Evolutionary conservation across 2,888 invertebrate genomes (phyloP).

Genomic region (Andrena trimmerana): DNA sequence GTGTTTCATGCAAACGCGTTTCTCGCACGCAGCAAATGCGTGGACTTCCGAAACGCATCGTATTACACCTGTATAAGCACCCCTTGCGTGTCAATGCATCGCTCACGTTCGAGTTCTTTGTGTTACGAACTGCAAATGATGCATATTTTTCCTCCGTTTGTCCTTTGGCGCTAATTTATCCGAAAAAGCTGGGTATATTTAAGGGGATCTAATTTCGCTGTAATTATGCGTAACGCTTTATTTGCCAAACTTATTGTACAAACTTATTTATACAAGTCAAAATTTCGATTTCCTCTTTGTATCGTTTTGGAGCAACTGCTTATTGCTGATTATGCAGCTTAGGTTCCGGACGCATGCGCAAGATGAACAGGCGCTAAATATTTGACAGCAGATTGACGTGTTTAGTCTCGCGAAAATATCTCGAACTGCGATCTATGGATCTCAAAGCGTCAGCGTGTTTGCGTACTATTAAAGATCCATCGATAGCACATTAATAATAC

Average conservation of each 20-base stretch:
- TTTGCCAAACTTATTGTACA: too few relatives aligned
- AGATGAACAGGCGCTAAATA: background rate
- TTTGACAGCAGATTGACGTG: conserved; percentile 22
- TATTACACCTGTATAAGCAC: conserved; percentile 58
- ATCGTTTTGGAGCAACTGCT: background rate
- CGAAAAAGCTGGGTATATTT: background rate
- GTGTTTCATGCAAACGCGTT: conserved; percentile 2
- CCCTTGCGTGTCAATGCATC: conserved; percentile 49
- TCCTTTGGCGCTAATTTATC: background rate
- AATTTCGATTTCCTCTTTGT: background rate
- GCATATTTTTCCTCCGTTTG: background rate
- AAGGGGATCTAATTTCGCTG: background rate
- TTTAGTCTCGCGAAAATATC: conserved; percentile 42
- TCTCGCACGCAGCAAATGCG: conserved; percentile 34
- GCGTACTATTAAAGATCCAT: background rate
- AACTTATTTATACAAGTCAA: background rate
- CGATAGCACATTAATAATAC: background rate
- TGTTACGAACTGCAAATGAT: conserved; percentile 10
- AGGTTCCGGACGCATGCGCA: background rate
- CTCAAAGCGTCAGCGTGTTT: conserved; percentile 1
- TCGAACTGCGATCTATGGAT: conserved; percentile 6
- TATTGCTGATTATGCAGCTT: background rate
- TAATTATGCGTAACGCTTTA: background rate
- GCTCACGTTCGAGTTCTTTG: conserved; percentile 18
- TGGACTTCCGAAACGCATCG: conserved; percentile 70